Evolutionary conservation across 2,797 vertebrate genomes (phyloP).

Genomic region (Periparus ater): DNA sequence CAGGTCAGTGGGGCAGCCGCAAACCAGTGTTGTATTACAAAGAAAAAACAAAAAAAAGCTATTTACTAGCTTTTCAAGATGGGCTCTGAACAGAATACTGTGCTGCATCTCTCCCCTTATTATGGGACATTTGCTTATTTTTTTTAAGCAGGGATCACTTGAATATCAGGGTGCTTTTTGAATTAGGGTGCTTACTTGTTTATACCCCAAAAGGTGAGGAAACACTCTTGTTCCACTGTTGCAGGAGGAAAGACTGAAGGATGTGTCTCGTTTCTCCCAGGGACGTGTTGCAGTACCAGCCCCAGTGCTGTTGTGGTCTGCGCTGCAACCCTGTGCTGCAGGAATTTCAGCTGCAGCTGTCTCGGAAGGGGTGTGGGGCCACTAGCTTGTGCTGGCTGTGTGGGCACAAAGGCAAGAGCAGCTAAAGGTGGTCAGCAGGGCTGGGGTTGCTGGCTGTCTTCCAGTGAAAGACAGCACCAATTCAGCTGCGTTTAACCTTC

Average conservation of each 20-base stretch:
- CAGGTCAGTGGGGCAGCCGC: neutral
- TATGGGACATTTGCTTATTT: neutral
- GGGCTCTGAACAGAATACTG: neutral
- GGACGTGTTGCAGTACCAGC: neutral
- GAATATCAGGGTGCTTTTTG: neutral
- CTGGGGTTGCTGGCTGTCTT: neutral
- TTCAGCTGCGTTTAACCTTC: neutral
- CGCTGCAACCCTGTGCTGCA: neutral
- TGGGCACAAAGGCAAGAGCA: neutral
- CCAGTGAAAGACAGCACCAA: neutral
- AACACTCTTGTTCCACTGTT: neutral
- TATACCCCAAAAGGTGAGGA: neutral
- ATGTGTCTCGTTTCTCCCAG: neutral
- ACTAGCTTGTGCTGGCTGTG: fast-evolving
- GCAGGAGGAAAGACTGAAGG: neutral
- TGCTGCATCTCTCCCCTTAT: neutral
- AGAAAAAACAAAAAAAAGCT: fast-evolving
- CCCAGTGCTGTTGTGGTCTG: neutral
- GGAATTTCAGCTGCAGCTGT: neutral
- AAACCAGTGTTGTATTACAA: neutral
- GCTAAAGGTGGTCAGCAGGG: neutral
- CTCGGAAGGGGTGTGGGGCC: neutral
- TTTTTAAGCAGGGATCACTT: neutral
- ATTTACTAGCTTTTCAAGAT: neutral
- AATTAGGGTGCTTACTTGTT: neutral